Evolutionary conservation across 1,140 invertebrate genomes (phyloP), one percentile per base, ranked within the genome.

Genomic region (Drosophila ironensis): DNA sequence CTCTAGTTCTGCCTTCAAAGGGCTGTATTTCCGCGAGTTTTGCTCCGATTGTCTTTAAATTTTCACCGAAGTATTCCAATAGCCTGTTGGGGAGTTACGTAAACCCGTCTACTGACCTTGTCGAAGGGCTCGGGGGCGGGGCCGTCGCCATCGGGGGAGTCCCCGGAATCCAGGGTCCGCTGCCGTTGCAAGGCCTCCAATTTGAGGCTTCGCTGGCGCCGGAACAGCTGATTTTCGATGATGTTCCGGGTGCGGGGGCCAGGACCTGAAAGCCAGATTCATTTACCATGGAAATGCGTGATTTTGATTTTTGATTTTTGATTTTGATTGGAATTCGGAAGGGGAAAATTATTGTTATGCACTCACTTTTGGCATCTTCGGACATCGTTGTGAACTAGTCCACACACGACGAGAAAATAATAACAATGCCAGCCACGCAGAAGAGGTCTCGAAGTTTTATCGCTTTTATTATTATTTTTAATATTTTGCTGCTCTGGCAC

Each of bases 191-290:
- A 33, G 1, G 84, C 74, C 57, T 84, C 86, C 27, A 88, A 60
- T 42, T 81, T 84, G 0, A 88, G 30, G 37, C 88, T 89, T 9
- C 72, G 76, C 63, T 89, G 87, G 0, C 88, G 82, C 1, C 88
- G 87, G 41, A 89, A 89, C 27, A 88, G 57, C 47, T 89, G 87
- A 66, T 89, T 89, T 53, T 87, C 80, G 27, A 89, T 89, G 46
- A 89, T 89, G 46, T 72, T 88, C 47, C 73, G 56, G n/a, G 86
- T 88, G 38, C 86, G 80, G 57, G 81, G 80, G 75, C 74, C 81
- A 80, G 59, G 50, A 84, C 24, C 25, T 67, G 30, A 3, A 12
- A 20, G n/a, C n/a, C n/a, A n/a, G n/a, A n/a, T n/a, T n/a, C n/a
- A n/a, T n/a, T n/a, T n/a, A n/a, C n/a, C n/a, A n/a, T n/a, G n/a